Evolutionary conservation across 2,797 vertebrate species (phyloP), one percentile per base, ranked within the genome.

Genomic region (Chromis chromis): DNA sequence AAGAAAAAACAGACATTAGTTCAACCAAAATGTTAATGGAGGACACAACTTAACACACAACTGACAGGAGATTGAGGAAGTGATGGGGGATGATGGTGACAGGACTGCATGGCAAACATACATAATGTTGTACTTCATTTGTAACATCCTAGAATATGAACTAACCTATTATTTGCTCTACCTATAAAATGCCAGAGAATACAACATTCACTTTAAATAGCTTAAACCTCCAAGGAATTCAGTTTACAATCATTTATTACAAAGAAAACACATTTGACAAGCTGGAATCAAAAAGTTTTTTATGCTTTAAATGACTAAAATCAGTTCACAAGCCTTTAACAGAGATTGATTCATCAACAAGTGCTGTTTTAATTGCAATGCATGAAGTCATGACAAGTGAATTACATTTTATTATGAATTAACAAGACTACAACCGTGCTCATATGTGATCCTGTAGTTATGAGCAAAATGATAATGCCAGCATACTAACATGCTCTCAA

Each of bases 1-100:
- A 89, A 82, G 17, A 55, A 76, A 78, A 85, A 90, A 83, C 55
- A 85, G 33, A 92, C 81, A 82, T 92, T 92, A 92, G 89, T 91
- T 86, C 7, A 88, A 91, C 82, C 54, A 76, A 89, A 91, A 89
- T 70, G 33, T 57, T 5, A 64, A 90, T 60, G 7, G 22, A 72
- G 19, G 60, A 87, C 69, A 86, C n/a, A 76, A 74, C 44, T 66
- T 67, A 60, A 91, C 63, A 84, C 21, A 83, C 60, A 67, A 65
- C 55, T 70, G 61, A 50, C 57, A 64, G 80, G 66, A 74, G 22
- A 70, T 42, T 2, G 5, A 33, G 39, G 22, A 46, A 63, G 62
- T 42, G 58, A 17, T 25, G 25, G 42, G 73, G 54, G 22, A 28
- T 42, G 65, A 83, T 21, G 48, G 13, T 52, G 40, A 33, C 11